Evolutionary conservation across 2,888 invertebrate genomes (phyloP), one percentile per base, ranked within the genome.

Genomic region (Timandra comae): DNA sequence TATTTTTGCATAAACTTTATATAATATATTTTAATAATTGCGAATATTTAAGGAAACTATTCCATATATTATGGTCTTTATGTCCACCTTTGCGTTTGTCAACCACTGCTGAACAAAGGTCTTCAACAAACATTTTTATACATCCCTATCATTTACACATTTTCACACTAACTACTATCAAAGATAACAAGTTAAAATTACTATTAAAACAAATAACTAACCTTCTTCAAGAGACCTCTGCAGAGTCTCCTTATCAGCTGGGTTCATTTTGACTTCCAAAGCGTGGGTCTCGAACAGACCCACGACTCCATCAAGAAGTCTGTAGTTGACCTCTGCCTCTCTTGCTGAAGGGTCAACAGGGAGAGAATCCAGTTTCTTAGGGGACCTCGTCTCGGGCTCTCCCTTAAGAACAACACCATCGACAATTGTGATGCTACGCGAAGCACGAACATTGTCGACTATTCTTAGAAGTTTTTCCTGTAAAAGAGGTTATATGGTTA

Each of bases 201-300:
- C 3, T 7, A 33, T 16, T 20, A 31, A 12, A 20, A 19, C 1
- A n/a, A 12, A 5, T 4, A 27, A 16, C 13, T 27, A 19, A 93
- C 94, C 93, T 91, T 94, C 94, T 62, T 93, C 94, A 29, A 93
- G 82, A n/a, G 93, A 92, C 49, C 92, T 89, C 62, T 92, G 90
- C 67, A 94, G 87, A 54, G 92, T 91, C 49, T 91, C 88, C 49
- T 92, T 89, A 25, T 91, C 89, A 30, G 89, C 88, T 41, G 90
- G 90, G 53, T 94, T 94, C 55, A 95, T 88, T 72, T 93, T 93
- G 56, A 95, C 90, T 63, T 95, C 94, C 25, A 95, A 81, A 9
- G 93, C 91, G 59, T 94, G 94, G 30, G 91, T 91, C 56, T 92
- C 91, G 47, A 94, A 88, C 69, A 94, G 91, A 52, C 90, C 89